phyloP scores from a whole-genome alignment of 2,113 vertebrate species.

The Tetraodon nigroviridis region DNA sequence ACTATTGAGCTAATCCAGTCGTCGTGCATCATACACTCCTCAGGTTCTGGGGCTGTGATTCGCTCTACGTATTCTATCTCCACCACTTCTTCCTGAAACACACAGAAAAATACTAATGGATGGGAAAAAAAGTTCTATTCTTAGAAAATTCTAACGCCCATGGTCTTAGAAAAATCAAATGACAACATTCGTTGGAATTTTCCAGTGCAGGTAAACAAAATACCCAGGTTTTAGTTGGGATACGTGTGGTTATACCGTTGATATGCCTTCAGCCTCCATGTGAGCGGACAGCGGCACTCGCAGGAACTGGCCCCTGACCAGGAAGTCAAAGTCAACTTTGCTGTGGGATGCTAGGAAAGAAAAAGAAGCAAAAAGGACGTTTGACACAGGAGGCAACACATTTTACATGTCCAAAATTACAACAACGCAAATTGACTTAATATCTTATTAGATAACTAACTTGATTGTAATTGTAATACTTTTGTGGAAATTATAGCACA shows the following conservation, averaged over 20 bases:
- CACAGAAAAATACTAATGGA: slow-evolving; percentile 11
- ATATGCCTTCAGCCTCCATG: slow-evolving; percentile 89
- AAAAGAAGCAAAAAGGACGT: neutral
- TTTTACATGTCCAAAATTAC: neutral
- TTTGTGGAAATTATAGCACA: no score
- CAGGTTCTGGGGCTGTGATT: slow-evolving; percentile 88
- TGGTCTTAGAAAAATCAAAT: neutral
- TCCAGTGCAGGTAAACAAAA: neutral
- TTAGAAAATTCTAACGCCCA: no score
- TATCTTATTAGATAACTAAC: no score
- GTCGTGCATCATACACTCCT: slow-evolving; percentile 95
- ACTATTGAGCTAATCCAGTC: slow-evolving; percentile 96
- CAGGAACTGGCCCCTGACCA: slow-evolving; percentile 91
- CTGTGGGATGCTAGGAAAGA: slow-evolving; percentile 80
- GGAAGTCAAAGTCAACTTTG: slow-evolving; percentile 96
- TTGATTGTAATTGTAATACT: no score
- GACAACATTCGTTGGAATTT: neutral
- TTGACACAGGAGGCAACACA: neutral
- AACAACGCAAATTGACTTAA: neutral
- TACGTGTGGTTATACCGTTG: slow-evolving; percentile 76
- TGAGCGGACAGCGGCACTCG: slow-evolving; percentile 80
- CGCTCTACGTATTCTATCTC: slow-evolving; percentile 94
- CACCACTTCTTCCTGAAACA: slow-evolving; percentile 91
- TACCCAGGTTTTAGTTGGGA: neutral
- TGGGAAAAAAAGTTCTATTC: no score